These are phyloP conservation scores for Tilapia sparmanii DNA, from an alignment of 2,113 vertebrate genomes.

Conservation along the genomic window DNA sequence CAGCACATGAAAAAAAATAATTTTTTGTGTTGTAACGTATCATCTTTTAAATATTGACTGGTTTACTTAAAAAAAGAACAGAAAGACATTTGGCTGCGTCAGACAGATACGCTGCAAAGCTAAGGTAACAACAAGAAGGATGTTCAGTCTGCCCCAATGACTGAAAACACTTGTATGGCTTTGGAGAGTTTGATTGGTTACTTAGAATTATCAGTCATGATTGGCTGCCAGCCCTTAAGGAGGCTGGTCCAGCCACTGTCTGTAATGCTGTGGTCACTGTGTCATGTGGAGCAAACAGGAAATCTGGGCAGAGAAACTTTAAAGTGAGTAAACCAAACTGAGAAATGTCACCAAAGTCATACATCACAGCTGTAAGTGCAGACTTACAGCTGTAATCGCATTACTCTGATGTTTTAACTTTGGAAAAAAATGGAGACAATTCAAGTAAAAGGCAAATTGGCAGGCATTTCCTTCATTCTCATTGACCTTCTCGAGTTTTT, in stretches of 20 bases:
- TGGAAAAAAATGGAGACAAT: neutral
- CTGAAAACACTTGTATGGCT: neutral
- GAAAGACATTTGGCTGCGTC: neutral
- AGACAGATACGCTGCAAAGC: neutral
- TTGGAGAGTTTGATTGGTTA: neutral
- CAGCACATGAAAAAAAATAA: neutral
- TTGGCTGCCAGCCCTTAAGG: neutral
- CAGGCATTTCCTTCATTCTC: neutral
- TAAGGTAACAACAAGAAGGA: fast-evolving
- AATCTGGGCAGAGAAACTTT: neutral
- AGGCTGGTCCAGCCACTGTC: neutral
- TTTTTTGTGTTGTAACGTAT: neutral
- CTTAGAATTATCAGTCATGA: neutral
- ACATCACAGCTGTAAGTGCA: neutral
- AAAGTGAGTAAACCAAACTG: neutral
- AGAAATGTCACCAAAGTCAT: neutral
- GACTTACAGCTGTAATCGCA: neutral
- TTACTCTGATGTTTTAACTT: neutral
- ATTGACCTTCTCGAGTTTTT: neutral
- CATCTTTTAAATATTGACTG: neutral
- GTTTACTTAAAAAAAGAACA: neutral
- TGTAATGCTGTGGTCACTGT: neutral
- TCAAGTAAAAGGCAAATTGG: neutral
- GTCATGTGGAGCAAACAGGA: neutral
- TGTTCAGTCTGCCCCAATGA: neutral